These are phyloP conservation scores for Drusus annulatus DNA, from an alignment of 1,140 invertebrate genomes.

Conservation along the genomic window DNA sequence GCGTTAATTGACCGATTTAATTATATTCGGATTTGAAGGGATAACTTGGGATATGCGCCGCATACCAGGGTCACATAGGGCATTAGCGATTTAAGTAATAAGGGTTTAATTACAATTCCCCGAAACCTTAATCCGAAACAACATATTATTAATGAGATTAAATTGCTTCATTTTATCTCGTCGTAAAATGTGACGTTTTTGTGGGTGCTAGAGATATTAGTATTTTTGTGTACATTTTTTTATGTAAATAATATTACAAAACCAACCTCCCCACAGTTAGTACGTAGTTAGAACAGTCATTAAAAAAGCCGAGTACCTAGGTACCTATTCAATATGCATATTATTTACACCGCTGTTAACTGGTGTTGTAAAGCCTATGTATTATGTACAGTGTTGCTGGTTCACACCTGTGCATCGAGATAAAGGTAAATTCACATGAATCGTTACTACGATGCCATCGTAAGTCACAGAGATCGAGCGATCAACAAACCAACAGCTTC, in stretches of 20 bases:
- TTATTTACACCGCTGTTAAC: constrained; percentile 16
- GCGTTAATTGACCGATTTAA: constrained; percentile 24
- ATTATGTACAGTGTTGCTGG: constrained; percentile 8
- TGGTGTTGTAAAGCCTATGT: no score
- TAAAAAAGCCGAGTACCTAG: not conserved
- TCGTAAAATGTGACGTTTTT: no score
- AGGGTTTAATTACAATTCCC: not conserved
- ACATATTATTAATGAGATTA: no score
- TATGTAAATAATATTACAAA: no score
- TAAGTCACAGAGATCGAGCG: constrained; percentile 15
- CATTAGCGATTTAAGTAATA: constrained; percentile 30
- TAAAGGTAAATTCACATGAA: constrained; percentile 41
- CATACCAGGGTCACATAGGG: constrained; percentile 41
- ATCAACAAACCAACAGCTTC: not conserved
- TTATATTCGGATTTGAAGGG: constrained; percentile 53
- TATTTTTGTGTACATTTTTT: no score
- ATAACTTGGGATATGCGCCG: constrained; percentile 52
- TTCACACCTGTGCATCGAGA: constrained; percentile 44
- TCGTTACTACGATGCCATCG: constrained; percentile 35
- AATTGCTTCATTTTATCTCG: no score
- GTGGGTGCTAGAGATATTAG: no score
- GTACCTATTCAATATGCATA: not conserved
- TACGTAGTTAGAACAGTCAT: no score
- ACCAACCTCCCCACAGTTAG: no score
- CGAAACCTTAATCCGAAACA: no score